These are phyloP conservation scores for Anabacerthia variegaticeps DNA, from an alignment of 2,797 vertebrate species.

Conservation along the genomic window DNA sequence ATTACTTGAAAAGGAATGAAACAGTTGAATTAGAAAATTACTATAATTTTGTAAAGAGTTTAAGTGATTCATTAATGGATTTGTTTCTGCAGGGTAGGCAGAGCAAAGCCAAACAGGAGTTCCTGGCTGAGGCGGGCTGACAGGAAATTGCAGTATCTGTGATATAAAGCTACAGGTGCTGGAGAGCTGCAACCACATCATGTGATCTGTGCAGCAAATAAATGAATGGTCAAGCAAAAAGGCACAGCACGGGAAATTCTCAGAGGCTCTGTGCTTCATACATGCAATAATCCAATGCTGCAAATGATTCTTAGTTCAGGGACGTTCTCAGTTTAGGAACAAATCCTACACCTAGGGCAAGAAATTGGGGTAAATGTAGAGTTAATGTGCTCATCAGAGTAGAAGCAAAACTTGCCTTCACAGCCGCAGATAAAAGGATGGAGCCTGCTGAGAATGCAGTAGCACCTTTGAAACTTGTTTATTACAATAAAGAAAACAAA, in stretches of 20 bases:
- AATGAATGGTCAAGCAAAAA: neutral
- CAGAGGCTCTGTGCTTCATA: neutral
- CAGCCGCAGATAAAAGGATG: neutral
- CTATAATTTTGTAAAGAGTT: neutral
- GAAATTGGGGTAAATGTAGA: neutral
- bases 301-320: neutral
- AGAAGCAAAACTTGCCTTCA: neutral
- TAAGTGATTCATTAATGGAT: neutral
- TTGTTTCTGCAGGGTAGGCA: neutral
- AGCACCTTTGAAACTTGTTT: neutral
- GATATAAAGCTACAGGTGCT: neutral
- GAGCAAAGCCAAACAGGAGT: neutral
- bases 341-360: neutral
- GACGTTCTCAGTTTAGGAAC: neutral
- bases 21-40: neutral
- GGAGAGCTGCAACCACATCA: neutral
- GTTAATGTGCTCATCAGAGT: neutral
- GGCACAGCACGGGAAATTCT: neutral
- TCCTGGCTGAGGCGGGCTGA: neutral
- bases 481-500: neutral
- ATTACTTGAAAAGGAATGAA: neutral
- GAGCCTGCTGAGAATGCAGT: neutral
- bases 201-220: neutral
- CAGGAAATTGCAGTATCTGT: neutral
- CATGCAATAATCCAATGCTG: neutral